These are phyloP conservation scores for Cryptus viduatorius DNA, from an alignment of 2,888 invertebrate genomes.

Conservation along the genomic window DNA sequence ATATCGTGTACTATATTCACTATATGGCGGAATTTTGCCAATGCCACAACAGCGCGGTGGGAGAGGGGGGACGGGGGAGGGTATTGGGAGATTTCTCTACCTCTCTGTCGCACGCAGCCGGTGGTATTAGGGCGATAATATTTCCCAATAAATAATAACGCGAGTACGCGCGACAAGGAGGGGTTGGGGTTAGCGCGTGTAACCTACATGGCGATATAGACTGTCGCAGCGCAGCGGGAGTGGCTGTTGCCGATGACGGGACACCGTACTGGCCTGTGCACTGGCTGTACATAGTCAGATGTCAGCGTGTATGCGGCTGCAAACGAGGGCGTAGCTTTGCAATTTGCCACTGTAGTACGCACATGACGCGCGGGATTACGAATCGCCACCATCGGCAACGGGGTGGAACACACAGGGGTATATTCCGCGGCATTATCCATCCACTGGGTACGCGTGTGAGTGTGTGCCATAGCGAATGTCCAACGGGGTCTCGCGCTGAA, in stretches of 20 bases:
- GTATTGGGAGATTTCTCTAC: neutral
- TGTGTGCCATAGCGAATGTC: conserved; percentile 34
- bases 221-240: conserved; percentile 17
- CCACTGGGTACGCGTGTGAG: neutral
- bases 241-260: conserved; percentile 40
- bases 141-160: conserved; percentile 65
- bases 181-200: conserved; percentile 45
- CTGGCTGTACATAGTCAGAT: neutral
- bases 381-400: conserved; percentile 50
- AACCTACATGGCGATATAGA: conserved; percentile 19
- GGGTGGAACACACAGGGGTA: conserved; percentile 20
- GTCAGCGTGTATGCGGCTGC: neutral
- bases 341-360: conserved; percentile 62
- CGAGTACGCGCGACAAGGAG: conserved; percentile 34
- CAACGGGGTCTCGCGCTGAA: conserved; percentile 38
- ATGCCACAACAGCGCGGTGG: neutral
- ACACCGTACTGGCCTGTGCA: conserved; percentile 1
- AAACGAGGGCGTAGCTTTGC: conserved; percentile 50
- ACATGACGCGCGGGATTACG: conserved; percentile 53
- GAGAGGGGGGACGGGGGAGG: neutral
- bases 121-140: conserved; percentile 59
- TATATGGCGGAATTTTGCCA: conserved; percentile 9
- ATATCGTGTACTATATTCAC: conserved; percentile 10
- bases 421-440: conserved; percentile 46
- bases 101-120: conserved; percentile 45